phyloP scores from a whole-genome alignment of 2,888 invertebrate genomes.

The Eurytoma californica region DNA sequence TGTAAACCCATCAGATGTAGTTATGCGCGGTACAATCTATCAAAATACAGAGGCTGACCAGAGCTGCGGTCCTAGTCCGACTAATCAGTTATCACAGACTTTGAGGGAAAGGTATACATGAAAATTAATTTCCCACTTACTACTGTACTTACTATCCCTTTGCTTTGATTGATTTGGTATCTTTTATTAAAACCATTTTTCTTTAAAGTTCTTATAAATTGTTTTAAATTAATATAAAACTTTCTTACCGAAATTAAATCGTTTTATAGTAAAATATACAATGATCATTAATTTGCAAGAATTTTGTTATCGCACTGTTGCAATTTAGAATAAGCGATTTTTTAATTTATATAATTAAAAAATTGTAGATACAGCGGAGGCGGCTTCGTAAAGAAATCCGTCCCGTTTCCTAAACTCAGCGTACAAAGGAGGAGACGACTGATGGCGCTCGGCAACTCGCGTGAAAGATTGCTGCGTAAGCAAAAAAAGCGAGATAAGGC shows the following conservation, averaged over 20 bases:
- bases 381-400: slow-evolving; percentile 79
- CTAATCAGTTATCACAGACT: slow-evolving; percentile 68
- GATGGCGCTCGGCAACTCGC: slow-evolving; percentile 74
- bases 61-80: slow-evolving; percentile 67
- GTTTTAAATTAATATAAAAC: no score
- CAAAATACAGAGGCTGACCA: slow-evolving; percentile 69
- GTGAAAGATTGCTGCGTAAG: slow-evolving; percentile 72
- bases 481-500: slow-evolving; percentile 71
- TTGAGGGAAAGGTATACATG: slow-evolving; percentile 69
- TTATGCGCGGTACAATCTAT: slow-evolving; percentile 70
- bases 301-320: no score
- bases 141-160: no score
- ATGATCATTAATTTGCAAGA: no score
- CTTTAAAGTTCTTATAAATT: no score
- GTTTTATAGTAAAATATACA: no score
- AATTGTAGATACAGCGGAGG: slow-evolving; percentile 75
- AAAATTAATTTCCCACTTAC: neutral
- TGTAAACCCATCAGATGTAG: slow-evolving; percentile 70
- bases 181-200: neutral
- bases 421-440: slow-evolving; percentile 76
- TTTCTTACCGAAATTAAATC: no score
- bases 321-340: no score
- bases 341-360: no score
- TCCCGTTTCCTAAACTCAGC: slow-evolving; percentile 77
- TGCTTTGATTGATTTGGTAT: neutral